phyloP scores from a whole-genome alignment of 2,113 vertebrate genomes.

The Oreocharis arfaki region DNA sequence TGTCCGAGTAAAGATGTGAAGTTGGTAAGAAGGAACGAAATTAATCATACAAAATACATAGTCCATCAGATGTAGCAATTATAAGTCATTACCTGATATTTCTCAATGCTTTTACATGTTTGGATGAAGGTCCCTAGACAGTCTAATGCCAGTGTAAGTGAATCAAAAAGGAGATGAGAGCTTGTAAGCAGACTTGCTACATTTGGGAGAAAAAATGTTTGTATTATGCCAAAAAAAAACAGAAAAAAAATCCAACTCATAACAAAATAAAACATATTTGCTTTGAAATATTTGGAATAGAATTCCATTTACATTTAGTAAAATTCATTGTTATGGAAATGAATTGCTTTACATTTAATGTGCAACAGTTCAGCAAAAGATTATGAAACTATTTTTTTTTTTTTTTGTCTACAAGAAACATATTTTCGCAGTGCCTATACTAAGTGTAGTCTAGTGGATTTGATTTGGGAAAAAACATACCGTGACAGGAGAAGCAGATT shows the following conservation, averaged over 20 bases:
- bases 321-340: slow-evolving; percentile 67
- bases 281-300: slow-evolving; percentile 57
- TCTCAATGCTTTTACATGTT: not conserved
- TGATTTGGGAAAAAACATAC: slow-evolving; percentile 15
- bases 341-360: slow-evolving; percentile 66
- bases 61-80: not conserved
- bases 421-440: slow-evolving; percentile 44
- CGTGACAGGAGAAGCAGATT: not conserved
- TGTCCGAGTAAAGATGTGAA: not conserved
- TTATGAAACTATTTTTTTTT: slow-evolving; percentile 66
- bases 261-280: not conserved
- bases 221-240: not conserved
- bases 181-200: not conserved
- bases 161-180: not conserved
- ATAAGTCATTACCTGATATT: not conserved
- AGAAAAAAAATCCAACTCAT: rapidly evolving
- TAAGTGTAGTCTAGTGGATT: slow-evolving; percentile 53
- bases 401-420: slow-evolving; percentile 51
- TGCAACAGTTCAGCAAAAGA: slow-evolving; percentile 59
- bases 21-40: not conserved
- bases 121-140: not conserved
- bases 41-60: not conserved
- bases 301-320: slow-evolving; percentile 66
- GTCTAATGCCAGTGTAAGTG: not conserved
- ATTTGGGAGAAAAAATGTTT: slow-evolving; percentile 34